These are phyloP conservation scores for Nymphicus hollandicus DNA, from an alignment of 2,113 vertebrate species.

Conservation along the genomic window DNA sequence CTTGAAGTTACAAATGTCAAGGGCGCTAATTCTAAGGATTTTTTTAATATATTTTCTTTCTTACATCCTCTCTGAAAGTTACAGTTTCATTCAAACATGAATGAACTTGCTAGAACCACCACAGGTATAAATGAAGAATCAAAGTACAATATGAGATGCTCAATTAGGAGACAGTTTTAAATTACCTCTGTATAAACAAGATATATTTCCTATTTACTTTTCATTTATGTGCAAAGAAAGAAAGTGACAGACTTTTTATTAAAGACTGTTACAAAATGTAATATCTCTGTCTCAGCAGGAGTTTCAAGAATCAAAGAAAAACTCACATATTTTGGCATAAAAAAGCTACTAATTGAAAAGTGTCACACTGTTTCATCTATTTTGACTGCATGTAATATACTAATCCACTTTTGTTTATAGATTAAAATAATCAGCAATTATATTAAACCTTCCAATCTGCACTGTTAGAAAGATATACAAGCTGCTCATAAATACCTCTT, in stretches of 20 bases:
- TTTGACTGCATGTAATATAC: not conserved
- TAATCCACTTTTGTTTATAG: slow-evolving; percentile 8
- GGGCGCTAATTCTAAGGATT: not conserved
- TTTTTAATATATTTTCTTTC: not conserved
- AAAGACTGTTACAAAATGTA: not conserved
- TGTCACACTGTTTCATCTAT: not conserved
- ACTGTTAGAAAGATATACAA: not conserved
- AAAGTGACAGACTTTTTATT: not conserved
- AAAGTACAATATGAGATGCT: not conserved
- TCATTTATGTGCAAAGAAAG: not conserved
- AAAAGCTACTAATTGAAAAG: not conserved
- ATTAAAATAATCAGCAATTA: not conserved
- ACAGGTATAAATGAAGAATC: not conserved
- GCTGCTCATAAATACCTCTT: not conserved
- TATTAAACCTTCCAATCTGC: not conserved
- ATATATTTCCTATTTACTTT: not conserved
- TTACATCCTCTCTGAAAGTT: not conserved
- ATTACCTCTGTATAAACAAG: not conserved
- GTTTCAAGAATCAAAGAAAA: not conserved
- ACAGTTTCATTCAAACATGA: not conserved
- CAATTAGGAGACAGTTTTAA: not conserved
- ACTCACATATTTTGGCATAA: not conserved
- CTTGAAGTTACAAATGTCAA: not conserved
- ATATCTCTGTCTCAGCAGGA: not conserved
- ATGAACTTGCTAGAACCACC: not conserved